Base-by-base conservation (phyloP, 2,888 invertebrate genomes). In the Ophonus ardosiacus region DNA sequence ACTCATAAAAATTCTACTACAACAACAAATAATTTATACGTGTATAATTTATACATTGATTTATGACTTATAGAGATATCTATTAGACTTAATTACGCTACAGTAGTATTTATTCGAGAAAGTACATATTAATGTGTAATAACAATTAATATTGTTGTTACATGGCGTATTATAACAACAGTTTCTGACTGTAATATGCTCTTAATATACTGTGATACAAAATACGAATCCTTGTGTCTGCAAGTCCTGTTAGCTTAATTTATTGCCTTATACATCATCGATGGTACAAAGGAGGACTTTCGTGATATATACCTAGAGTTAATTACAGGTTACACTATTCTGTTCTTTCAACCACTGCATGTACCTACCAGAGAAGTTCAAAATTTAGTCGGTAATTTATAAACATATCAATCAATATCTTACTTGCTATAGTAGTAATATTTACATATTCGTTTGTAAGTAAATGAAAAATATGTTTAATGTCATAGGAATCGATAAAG, bases 91-190 rank as follows among this genome's bases (percentile, higher is more conserved):
- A 18, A 65, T 65, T 71, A 71, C 38, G 7, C 68, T 71, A 40
- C 8, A 65, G 65, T 24, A 65, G 31, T 71, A 71, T 71, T 71
- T 71, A 71, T 40, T 8, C 68, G 31, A 31, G 17, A 18, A 18
- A 17, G 10, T 71, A 40, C 38, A 71, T 40, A 40, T 15, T 15
- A 38, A 71, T 71, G 68, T 71, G 40, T 71, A 40, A 38, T 38
- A 40, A 18, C 68, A 17, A 40, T 71, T 40, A 38, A 40, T 71
- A 71, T 71, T 71, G 63, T 63, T 63, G 68, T 71, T 71, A 71
- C 40, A 38, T 15, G 15, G 17, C 40, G 17, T 21, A 13, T 13
- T 71, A 10, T 38, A 38, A 71, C 68, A 71, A 40, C 38, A 71
- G 15, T 71, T 71, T n/a, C 63, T 24, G 21, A 24, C 13, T 63